Base-by-base conservation (phyloP, 2,888 invertebrate species). In the Eupithecia abbreviata region DNA sequence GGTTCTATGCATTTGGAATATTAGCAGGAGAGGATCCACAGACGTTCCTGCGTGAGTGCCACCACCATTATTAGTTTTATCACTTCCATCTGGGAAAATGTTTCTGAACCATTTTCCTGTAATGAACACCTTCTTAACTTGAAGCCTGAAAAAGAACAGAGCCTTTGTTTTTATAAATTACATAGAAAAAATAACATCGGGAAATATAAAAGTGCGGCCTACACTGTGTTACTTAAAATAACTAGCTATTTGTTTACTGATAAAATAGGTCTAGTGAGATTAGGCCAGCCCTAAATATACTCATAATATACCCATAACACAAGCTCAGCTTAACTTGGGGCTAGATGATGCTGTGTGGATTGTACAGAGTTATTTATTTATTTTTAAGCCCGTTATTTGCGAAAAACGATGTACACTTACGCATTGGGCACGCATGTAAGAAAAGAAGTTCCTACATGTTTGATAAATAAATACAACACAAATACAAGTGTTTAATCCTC, bases 1-100 rank as follows among this genome's bases (percentile, higher is more conserved):
- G 72, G 7, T 7, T 45, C 45, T 10, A 49, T 72, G 72, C 67
- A 67, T 71, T 73, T 71, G 71, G 42, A 71, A 77, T 73, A 76
- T 73, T 73, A 71, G 73, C 73, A 55, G 69, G 47, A 65, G 47
- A 73, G 70, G 51, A 43, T 70, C 45, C 42, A 4, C 68, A 51
- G 47, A 66, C 51, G 70, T 70, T 43, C 69, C 69, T 65, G 42
- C 58, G 62, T 43, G 65, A 73, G 49, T 65, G 51, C 30, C 4
- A 62, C 43, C 45, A 43, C 30, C 41, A 65, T 66, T 45, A 18
- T 51, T 65, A 43, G 55, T 70, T 75, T 71, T 71, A 74, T 68
- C 18, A 43, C 55, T 70, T 75, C 55, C 65, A 74, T 68, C 13
- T 4, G 67, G 47, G 65, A 12, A 7, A 13, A 41, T 65, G 18